phyloP scores from a whole-genome alignment of 1,140 invertebrate species.

The Alviniconcha marisindica region DNA sequence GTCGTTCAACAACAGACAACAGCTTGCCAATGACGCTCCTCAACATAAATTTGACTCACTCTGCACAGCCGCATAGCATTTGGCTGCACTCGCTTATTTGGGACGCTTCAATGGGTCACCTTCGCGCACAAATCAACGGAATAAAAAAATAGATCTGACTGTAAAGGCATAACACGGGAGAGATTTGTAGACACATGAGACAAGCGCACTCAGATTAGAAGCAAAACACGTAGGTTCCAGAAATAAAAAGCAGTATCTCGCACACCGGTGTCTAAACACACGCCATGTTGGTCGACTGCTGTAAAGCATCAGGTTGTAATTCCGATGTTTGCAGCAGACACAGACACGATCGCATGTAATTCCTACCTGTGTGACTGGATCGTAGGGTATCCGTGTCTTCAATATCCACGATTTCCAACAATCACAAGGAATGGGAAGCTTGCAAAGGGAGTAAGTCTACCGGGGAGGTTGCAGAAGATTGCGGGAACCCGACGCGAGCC shows the following conservation, averaged over 20 bases:
- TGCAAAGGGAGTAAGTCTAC: conserved; percentile 42
- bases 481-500: conserved; percentile 63
- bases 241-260: not conserved
- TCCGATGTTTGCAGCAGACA: conserved; percentile 29
- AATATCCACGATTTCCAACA: conserved; percentile 34
- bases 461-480: conserved; percentile 60
- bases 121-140: not conserved
- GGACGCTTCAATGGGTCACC: conserved; percentile 15
- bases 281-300: conserved; percentile 52
- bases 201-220: not conserved
- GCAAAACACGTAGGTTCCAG: not conserved
- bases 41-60: conserved; percentile 42
- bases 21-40: conserved; percentile 34
- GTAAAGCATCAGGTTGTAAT: conserved; percentile 47
- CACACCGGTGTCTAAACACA: conserved; percentile 29
- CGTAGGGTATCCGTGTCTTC: conserved; percentile 30
- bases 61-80: conserved; percentile 43
- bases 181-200: not conserved
- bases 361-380: conserved; percentile 46
- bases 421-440: conserved; percentile 27
- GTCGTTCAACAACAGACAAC: conserved; percentile 10
- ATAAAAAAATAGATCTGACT: not conserved
- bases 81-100: not conserved
- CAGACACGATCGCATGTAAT: conserved; percentile 13
- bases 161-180: not conserved